Evolutionary conservation across 2,888 invertebrate species (phyloP).

Genomic region (Parascotia fuliginaria): DNA sequence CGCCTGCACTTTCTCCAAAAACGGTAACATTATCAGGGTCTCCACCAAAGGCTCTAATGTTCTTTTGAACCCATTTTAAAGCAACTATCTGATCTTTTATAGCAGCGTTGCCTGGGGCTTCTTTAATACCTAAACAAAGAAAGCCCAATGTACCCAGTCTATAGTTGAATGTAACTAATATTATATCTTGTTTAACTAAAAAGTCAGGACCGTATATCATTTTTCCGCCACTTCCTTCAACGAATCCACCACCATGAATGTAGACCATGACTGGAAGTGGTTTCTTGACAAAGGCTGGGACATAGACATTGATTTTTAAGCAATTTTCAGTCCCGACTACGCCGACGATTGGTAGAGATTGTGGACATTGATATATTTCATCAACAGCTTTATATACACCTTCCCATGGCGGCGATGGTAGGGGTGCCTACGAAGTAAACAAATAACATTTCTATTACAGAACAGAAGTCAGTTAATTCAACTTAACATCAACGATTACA

Average conservation of each 20-base stretch:
- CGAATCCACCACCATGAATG: slow-evolving; percentile 76
- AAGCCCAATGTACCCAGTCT: slow-evolving; percentile 75
- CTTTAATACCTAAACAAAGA: slow-evolving; percentile 71
- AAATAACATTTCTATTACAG: slow-evolving; percentile 1
- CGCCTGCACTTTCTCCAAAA: slow-evolving; percentile 79
- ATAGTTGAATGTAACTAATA: slow-evolving; percentile 76
- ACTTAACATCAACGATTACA: no score
- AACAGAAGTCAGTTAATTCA: no score
- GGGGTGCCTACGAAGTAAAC: slow-evolving; percentile 62
- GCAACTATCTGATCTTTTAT: slow-evolving; percentile 78
- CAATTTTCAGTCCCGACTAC: slow-evolving; percentile 72
- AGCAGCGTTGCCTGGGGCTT: slow-evolving; percentile 77
- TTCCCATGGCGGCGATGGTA: slow-evolving; percentile 72
- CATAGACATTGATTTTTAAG: slow-evolving; percentile 71
- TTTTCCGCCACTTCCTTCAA: slow-evolving; percentile 72
- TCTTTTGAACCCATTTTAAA: slow-evolving; percentile 75
- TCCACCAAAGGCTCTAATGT: slow-evolving; percentile 76
- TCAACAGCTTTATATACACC: slow-evolving; percentile 70
- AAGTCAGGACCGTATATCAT: slow-evolving; percentile 71
- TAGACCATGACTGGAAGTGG: slow-evolving; percentile 75
- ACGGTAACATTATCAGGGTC: slow-evolving; percentile 76
- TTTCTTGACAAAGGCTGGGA: slow-evolving; percentile 53
- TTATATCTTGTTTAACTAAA: slow-evolving; percentile 67
- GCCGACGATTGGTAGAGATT: slow-evolving; percentile 52
- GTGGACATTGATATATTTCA: slow-evolving; percentile 67